Evolutionary conservation across 2,113 vertebrate species (phyloP).

Genomic region (Pluvialis apricaria): DNA sequence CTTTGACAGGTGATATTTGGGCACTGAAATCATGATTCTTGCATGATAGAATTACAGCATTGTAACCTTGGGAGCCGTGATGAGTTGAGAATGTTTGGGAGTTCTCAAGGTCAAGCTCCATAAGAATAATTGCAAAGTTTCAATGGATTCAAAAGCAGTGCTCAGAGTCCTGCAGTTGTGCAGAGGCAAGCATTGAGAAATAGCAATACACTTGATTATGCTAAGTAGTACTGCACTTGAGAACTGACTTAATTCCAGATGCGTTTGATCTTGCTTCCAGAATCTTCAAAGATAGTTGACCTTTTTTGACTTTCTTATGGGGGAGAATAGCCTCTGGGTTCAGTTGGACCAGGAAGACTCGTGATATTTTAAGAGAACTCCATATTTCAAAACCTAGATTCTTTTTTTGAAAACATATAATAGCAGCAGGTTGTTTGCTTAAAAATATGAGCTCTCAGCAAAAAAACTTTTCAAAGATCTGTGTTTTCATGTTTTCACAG

Average conservation of each 20-base stretch:
- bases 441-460: background rate
- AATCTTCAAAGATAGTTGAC: background rate
- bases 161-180: background rate
- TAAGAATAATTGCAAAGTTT: background rate
- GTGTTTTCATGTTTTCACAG: background rate
- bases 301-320: background rate
- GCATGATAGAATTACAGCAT: background rate
- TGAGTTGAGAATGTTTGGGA: background rate
- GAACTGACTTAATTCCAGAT: background rate
- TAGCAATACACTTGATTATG: background rate
- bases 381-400: background rate
- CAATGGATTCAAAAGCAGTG: background rate
- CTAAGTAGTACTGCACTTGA: background rate
- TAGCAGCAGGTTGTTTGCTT: background rate
- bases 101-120: background rate
- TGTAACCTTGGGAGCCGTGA: background rate
- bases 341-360: background rate
- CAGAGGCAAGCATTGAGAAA: background rate
- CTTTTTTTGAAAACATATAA: background rate
- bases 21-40: background rate
- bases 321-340: background rate
- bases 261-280: background rate
- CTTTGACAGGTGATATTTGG: background rate
- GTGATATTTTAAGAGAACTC: background rate
- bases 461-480: background rate